Percentiles rank a stretch among this genome's conserved stretches.
These are phyloP conservation scores for Metridium senile DNA, from an alignment of 92 coral and sea anemone genomes.

Conservation along the genomic window DNA sequence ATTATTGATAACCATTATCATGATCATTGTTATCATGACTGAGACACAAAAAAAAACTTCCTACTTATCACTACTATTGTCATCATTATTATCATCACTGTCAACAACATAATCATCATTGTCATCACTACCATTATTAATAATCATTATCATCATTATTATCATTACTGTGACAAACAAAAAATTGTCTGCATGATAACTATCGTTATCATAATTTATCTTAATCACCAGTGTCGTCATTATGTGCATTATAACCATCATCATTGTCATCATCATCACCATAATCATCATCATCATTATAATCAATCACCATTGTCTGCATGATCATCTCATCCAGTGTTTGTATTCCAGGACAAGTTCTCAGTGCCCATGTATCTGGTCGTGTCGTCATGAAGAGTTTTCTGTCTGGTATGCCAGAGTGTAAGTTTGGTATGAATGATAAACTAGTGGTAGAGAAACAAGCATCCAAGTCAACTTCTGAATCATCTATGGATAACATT, in stretches of 20 bases:
- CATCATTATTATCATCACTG: not conserved
- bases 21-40: not conserved
- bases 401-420: conserved; percentile 99
- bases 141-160: not conserved
- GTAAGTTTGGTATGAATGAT: conserved; percentile 99
- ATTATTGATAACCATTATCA: not conserved
- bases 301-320: not conserved
- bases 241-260: not conserved
- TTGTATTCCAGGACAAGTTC: conserved; percentile 77
- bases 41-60: not conserved
- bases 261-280: not conserved
- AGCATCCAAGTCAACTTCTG: conserved; percentile 77
- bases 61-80: not conserved
- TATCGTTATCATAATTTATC: not conserved
- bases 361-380: conserved; percentile 99
- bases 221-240: not conserved
- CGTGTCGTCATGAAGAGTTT: conserved; percentile 98
- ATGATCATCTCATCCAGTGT: not conserved
- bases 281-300: not conserved
- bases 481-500: conserved; percentile 74
- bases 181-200: too few species aligned
- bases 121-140: not conserved
- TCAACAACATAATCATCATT: not conserved
- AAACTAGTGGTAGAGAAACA: conserved; percentile 97
- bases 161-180: too few species aligned